Conservation (phyloP, 2,888 invertebrate species). For the Nomada ruficornis region DNA sequence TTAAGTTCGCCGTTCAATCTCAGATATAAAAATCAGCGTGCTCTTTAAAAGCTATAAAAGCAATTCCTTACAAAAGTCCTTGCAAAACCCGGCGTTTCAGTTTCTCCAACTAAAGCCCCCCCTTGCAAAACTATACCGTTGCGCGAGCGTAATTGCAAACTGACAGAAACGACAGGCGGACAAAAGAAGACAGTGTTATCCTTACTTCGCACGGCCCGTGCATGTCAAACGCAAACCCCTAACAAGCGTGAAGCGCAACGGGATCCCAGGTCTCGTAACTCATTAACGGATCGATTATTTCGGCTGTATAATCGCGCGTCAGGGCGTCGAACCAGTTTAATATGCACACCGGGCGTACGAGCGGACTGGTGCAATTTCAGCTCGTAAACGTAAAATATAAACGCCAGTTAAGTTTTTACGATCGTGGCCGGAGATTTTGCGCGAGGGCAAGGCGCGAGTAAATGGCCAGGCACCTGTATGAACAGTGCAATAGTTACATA, state of each 20-base stretch:
- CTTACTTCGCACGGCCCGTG: neutral
- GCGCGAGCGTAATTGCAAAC: neutral
- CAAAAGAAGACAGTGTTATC: neutral
- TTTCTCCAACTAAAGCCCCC: neutral
- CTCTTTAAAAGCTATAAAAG: too few species aligned
- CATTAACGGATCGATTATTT: slow-evolving; percentile 57
- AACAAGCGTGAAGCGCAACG: slow-evolving; percentile 29
- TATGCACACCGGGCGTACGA: slow-evolving; percentile 25
- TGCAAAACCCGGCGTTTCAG: neutral
- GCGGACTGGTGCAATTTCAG: slow-evolving; percentile 57
- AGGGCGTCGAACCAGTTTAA: slow-evolving; percentile 51
- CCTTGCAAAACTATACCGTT: neutral
- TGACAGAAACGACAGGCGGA: neutral
- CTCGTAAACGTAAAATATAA: slow-evolving; percentile 64
- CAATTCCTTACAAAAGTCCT: neutral
- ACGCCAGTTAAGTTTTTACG: slow-evolving; percentile 61
- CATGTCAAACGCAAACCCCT: neutral
- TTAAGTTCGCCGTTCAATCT: too few species aligned
- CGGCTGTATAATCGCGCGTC: slow-evolving; percentile 32
- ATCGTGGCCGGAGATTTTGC: slow-evolving; percentile 41
- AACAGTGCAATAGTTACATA: slow-evolving; percentile 28
- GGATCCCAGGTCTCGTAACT: slow-evolving; percentile 46
- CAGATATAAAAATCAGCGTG: too few species aligned
- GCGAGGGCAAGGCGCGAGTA: slow-evolving; percentile 18
- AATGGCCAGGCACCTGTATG: slow-evolving; percentile 31